These are phyloP conservation scores for Drosophila erecta DNA, from an alignment of 1,140 invertebrate genomes.

Conservation along the genomic window DNA sequence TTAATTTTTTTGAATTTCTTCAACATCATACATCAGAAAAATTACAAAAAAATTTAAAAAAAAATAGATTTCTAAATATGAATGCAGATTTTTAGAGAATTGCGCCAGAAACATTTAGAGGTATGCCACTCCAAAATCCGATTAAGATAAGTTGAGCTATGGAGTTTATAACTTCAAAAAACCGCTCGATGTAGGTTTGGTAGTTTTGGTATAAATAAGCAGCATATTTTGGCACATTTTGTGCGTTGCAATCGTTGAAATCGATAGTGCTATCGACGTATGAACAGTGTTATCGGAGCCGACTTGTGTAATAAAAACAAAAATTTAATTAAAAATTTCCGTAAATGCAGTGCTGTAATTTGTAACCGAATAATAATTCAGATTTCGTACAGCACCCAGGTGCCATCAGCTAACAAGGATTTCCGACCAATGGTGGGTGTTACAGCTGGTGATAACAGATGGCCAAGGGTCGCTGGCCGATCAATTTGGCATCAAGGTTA, in stretches of 20 bases:
- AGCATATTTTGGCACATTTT: not conserved
- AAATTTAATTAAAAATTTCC: constrained; percentile 41
- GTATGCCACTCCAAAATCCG: too few species aligned
- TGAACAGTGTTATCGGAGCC: constrained; percentile 8
- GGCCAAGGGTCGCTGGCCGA: constrained; percentile 27
- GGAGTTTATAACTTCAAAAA: not conserved
- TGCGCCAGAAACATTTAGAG: too few species aligned
- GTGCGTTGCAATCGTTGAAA: not conserved
- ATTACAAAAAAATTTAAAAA: too few species aligned
- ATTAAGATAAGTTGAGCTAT: too few species aligned
- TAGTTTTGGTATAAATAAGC: not conserved
- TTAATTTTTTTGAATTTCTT: too few species aligned
- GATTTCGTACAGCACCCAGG: constrained; percentile 10
- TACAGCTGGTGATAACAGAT: not conserved
- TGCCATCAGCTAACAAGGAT: not conserved
- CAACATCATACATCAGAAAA: too few species aligned
- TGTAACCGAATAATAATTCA: constrained; percentile 6
- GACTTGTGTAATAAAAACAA: constrained; percentile 73
- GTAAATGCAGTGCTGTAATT: constrained; percentile 28
- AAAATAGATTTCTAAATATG: too few species aligned
- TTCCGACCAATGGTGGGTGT: constrained; percentile 14
- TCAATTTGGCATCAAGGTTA: constrained; percentile 25
- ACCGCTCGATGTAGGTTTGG: not conserved
- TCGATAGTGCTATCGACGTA: not conserved
- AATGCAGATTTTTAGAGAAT: too few species aligned